Evolutionary conservation across 2,888 invertebrate genomes (phyloP), one percentile per base, ranked within the genome.

Genomic region (Sesia apiformis): DNA sequence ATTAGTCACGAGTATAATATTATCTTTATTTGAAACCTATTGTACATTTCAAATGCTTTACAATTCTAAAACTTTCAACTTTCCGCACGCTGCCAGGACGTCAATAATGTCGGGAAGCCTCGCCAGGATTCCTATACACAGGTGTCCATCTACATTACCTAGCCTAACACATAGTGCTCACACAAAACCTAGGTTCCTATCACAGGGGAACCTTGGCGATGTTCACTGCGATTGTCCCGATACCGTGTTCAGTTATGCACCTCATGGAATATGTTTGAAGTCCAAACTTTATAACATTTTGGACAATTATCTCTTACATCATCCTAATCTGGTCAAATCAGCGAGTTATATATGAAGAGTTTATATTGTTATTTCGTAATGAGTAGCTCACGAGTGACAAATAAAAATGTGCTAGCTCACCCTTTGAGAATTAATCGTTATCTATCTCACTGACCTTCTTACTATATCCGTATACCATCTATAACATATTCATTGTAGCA

Each of bases 71-170:
- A 23, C 23, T 23, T 23, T 23, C 23, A 23, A 23, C 23, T 23
- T 23, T 6, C 76, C 78, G 38, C 83, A 87, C 79, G 88, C 88
- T 60, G 76, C 80, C 49, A 90, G 90, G 80, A 84, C 73, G 51
- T 88, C 90, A 40, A 81, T 87, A 58, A 87, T 87, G 81, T 86
- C 88, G 3, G 87, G 88, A 58, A 89, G 88, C 63, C 76, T 90
- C 64, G 85, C 90, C 50, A 67, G 90, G 75, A 84, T 90, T 70
- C 90, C 90, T 23, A 89, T 90, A 62, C 90, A 90, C 90, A 90
- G 90, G 90, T 90, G 84, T 73, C 69, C 70, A 62, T 64, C 76
- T 46, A 62, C 56, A 59, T 23, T 23, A 23, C 2, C 23, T 23
- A 23, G 23, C 23, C 23, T 23, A 23, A 23, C 2, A 2, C 2